Conservation (phyloP, 1,140 invertebrate species). For the Mycetomoellerius zeteki region DNA sequence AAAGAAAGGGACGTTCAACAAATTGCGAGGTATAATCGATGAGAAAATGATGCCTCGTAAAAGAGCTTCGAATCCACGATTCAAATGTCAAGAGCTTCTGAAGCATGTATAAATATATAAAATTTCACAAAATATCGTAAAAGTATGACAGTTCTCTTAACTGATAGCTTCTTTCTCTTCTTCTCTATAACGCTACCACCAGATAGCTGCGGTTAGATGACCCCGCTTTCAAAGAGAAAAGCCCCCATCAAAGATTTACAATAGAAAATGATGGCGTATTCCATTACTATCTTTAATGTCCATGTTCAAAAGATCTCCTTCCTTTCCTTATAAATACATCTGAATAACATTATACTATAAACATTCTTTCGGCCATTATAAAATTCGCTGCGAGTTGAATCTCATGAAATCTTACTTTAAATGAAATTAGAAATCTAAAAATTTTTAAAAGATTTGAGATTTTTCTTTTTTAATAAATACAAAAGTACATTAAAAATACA, state of each 20-base stretch:
- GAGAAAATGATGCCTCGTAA: conserved; percentile 1
- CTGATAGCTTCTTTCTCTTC: conserved; percentile 9
- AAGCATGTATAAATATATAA: conserved; percentile 34
- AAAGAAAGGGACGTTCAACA: neutral
- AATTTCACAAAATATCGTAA: conserved; percentile 35
- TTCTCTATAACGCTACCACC: conserved; percentile 1
- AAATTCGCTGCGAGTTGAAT: too few relatives aligned
- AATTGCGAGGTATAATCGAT: neutral
- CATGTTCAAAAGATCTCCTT: conserved; percentile 19
- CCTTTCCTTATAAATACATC: neutral
- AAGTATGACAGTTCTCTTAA: conserved; percentile 38
- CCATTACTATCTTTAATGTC: conserved; percentile 18
- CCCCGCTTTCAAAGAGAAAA: conserved; percentile 50
- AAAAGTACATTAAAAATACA: neutral
- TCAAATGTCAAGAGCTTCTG: neutral
- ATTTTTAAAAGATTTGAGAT: neutral
- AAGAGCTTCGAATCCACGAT: conserved; percentile 2
- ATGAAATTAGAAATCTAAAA: neutral
- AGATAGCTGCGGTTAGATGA: conserved; percentile 42
- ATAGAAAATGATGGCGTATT: conserved; percentile 47
- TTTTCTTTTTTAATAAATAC: neutral
- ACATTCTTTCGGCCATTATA: too few relatives aligned
- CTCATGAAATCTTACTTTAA: neutral
- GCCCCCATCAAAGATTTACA: conserved; percentile 45
- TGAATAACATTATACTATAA: neutral